A percentile compares a stretch with the other conserved stretches of the same genome.
phyloP scores from a whole-genome alignment of 2,113 vertebrate genomes.

The Vidua macroura region DNA sequence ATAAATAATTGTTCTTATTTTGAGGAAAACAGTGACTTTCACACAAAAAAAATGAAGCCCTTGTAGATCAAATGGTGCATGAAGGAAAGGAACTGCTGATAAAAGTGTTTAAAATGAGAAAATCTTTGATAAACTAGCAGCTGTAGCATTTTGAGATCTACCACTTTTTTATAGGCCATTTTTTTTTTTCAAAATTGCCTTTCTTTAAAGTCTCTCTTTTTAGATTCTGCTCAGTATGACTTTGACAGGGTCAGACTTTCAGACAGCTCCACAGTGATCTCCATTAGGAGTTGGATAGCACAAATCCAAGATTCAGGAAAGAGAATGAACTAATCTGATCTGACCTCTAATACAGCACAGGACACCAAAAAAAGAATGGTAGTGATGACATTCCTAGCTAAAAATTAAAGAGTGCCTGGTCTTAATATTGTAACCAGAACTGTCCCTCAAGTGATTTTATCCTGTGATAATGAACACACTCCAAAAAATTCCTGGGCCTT shows the following conservation, averaged over 20 bases:
- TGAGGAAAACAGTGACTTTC: neutral
- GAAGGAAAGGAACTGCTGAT: neutral
- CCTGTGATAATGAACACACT: neutral
- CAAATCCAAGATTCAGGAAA: neutral
- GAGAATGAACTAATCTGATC: neutral
- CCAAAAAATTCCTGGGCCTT: neutral
- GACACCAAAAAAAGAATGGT: neutral
- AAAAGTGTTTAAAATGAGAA: neutral
- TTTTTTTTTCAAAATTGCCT: neutral
- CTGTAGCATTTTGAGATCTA: neutral
- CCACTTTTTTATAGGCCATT: neutral
- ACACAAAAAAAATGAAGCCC: neutral
- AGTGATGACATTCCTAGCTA: neutral
- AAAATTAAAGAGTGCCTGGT: neutral
- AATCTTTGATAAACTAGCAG: neutral
- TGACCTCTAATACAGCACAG: neutral
- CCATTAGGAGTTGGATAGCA: neutral
- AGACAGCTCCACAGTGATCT: neutral
- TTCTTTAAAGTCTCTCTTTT: neutral
- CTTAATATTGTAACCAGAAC: neutral
- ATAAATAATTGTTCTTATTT: neutral
- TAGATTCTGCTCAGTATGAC: neutral
- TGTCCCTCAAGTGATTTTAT: neutral
- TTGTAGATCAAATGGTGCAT: neutral
- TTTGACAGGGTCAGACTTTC: neutral